Conservation (phyloP, 2,888 invertebrate species). For the Belgica antarctica region DNA sequence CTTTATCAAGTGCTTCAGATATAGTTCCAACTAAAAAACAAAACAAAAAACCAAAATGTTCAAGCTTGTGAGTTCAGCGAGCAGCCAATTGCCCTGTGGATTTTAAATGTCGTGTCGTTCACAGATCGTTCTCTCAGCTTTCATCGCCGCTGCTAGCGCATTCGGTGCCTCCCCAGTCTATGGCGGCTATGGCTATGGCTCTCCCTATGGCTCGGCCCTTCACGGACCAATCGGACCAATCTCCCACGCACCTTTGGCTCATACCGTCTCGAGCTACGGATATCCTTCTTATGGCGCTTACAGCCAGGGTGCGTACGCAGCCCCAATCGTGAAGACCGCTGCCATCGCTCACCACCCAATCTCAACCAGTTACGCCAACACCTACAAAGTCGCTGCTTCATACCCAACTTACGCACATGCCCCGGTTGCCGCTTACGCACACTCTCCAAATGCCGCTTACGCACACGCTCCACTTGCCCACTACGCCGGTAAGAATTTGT, state of each 20-base stretch:
- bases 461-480: not conserved
- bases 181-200: constrained; percentile 4
- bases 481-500: too few species aligned
- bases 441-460: too few species aligned
- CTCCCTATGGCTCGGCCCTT: not conserved
- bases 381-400: constrained; percentile 16
- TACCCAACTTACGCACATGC: not conserved
- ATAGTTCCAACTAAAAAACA: constrained; percentile 6
- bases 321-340: not conserved
- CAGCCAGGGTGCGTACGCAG: not conserved
- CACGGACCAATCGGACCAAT: not conserved
- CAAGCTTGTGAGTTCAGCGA: constrained; percentile 25
- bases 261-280: not conserved
- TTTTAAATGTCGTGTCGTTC: not conserved
- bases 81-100: not conserved
- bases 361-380: constrained; percentile 32
- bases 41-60: constrained; percentile 37
- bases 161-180: constrained; percentile 16
- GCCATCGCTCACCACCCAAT: not conserved
- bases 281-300: not conserved
- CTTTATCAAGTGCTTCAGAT: constrained; percentile 15
- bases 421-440: constrained; percentile 2
- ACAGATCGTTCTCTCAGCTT: constrained; percentile 40
- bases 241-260: too few species aligned
- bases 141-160: constrained; percentile 30